These are phyloP conservation scores for Brachionus plicatilis DNA, from an alignment of 1,140 invertebrate genomes.

Conservation along the genomic window DNA sequence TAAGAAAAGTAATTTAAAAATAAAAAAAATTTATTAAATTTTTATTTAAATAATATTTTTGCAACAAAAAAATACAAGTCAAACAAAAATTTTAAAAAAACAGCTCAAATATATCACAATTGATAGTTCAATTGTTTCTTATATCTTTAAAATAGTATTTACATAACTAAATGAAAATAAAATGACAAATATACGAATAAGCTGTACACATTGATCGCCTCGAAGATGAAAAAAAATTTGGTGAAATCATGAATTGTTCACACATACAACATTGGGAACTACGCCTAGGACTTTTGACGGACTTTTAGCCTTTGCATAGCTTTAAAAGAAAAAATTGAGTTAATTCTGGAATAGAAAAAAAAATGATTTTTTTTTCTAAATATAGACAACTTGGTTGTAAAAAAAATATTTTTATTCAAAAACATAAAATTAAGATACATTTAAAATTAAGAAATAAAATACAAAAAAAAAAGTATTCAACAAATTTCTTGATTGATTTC, in stretches of 20 bases:
- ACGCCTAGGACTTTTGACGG: background rate
- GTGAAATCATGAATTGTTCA: background rate
- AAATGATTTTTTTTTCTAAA: background rate
- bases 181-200: background rate
- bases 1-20: background rate
- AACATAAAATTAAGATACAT: too few species aligned
- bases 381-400: background rate
- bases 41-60: background rate
- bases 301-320: background rate
- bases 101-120: background rate
- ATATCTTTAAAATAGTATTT: background rate
- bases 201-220: background rate
- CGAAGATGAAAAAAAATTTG: background rate
- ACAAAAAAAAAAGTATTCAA: background rate
- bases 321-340: background rate
- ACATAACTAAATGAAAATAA: background rate
- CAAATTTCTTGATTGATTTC: background rate
- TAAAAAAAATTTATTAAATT: background rate
- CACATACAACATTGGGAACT: background rate
- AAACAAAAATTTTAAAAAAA: background rate
- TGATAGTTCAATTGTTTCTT: background rate
- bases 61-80: background rate
- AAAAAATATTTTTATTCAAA: too few species aligned
- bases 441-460: background rate
- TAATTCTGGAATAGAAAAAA: background rate